Conservation (phyloP, 1,140 invertebrate species). For the Goniozus legneri region DNA sequence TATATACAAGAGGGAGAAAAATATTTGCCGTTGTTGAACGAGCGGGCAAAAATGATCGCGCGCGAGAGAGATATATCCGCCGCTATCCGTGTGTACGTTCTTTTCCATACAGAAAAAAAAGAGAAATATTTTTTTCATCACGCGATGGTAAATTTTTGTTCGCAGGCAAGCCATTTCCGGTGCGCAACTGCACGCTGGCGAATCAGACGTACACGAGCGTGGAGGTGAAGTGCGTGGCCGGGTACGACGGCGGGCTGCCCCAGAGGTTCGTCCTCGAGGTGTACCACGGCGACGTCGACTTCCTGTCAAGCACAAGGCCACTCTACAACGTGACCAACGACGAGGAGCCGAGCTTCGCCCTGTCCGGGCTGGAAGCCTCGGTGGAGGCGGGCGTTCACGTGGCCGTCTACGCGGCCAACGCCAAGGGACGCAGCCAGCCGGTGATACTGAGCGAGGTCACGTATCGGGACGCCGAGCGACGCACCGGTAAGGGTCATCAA, state of each 20-base stretch:
- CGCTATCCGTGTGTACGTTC: no score
- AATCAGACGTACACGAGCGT: conserved; percentile 73
- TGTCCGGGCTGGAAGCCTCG: conserved; percentile 66
- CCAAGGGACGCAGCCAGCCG: conserved; percentile 71
- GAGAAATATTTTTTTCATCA: no score
- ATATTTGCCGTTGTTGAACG: no score
- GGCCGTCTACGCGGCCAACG: conserved; percentile 72
- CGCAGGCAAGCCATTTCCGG: conserved; percentile 70
- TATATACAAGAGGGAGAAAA: no score
- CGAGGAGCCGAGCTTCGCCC: conserved; percentile 65
- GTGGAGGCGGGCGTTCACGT: conserved; percentile 70
- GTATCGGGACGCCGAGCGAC: conserved; percentile 74
- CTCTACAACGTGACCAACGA: conserved; percentile 64
- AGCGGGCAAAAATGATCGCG: no score
- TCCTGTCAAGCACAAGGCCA: conserved; percentile 43
- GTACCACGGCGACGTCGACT: conserved; percentile 59
- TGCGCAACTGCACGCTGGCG: conserved; percentile 70
- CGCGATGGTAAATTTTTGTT: background rate
- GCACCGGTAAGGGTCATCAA: conserved; percentile 66
- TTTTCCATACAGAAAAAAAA: no score
- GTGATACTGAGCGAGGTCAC: conserved; percentile 71
- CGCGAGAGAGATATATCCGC: no score
- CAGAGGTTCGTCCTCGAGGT: conserved; percentile 78
- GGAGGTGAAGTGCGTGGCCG: conserved; percentile 70
- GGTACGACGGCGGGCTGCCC: conserved; percentile 81